Base-by-base conservation (phyloP, 2,113 vertebrate species). In the Chlorocebus sabaeus region DNA sequence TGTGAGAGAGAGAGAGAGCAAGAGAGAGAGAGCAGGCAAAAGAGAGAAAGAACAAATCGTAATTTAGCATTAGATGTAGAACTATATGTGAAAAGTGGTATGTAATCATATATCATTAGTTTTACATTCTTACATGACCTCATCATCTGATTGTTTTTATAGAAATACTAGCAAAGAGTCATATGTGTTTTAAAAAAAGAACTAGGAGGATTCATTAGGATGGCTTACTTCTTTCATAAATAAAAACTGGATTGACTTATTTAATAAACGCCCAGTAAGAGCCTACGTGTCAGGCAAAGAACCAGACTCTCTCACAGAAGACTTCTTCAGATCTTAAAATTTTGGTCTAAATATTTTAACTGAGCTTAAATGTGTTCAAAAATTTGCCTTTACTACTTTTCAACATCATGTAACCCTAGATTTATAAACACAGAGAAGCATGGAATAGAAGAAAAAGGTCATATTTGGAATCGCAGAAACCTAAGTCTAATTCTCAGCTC, bases 241-340 rank as follows among this genome's bases (percentile, higher is more conserved):
- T 75, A 85, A 92, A 95, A 97, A 50, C 5, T n/a, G 35, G n/a
- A 18, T 67, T 86, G 45, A 81, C 20, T 85, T 81, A 70, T 4
- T 95, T 86, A 85, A 67, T 68, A 83, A 80, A 84, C 11, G 2
- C 48, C 11, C 5, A 50, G 5, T 52, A 92, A 48, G 45, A 75
- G 17, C 2, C 35, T 67, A 27, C 8, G 7, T 93, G 25, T 82
- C 81, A 92, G 38, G 38, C 16, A 95, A 30, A 89, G 12, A 89
- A 92, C 13, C 70, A 32, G 32, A 27, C 27, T 93, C 18, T 72
- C 6, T 76, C 83, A 78, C 0, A 61, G 6, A 80, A 85, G 52
- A n/a, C 35, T 75, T 90, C 38, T 95, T 75, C 79, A 93, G 64
- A 57, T 92, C n/a, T 89, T 96, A 92, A 89, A 59, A 59, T 84